Base-by-base conservation (phyloP, 2,888 invertebrate species). In the Hoplodrina ambigua region DNA sequence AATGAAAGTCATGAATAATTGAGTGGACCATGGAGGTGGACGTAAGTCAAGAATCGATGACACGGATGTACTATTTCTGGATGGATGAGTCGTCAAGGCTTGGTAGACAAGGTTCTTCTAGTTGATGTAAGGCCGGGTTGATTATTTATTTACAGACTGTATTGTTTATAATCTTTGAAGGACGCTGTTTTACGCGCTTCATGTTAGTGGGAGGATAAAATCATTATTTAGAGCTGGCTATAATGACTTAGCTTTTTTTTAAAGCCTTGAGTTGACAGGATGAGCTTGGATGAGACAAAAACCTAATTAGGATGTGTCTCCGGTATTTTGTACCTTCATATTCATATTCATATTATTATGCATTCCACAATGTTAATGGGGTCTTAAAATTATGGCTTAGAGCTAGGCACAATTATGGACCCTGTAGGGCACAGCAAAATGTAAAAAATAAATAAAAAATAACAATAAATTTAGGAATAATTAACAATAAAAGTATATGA, bases 1-100 rank as follows among this genome's bases (percentile, higher is more conserved):
- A 84, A 85, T 82, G 64, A 66, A 72, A 63, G 75, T 84, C 83
- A 87, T 87, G 87, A 87, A 87, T 87, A 85, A 86, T 87, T 87
- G 85, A 87, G 84, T 49, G 83, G 78, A 72, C 79, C 64, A 62
- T 46, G 72, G 74, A 68, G 75, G 76, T 75, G 69, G 69, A 69
- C 84, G 80, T 83, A 85, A 87, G 82, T 85, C 86, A 80, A 74
- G 75, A 79, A 85, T 85, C 75, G 85, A 80, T 71, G 75, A 65
- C 79, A 41, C 41, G 59, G 70, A 82, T 62, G 60, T 54, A 69
- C 73, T 72, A 58, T 60, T 60, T 67, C 58, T 61, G 19, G 63
- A 54, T 69, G 66, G 70, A 82, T 55, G 53, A 25, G 83, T 20
- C 64, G 58, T 66, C 30, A 65, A 58, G 55, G 61, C 25, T 54